A percentile compares a stretch with the other conserved stretches of the same genome.
phyloP scores from a whole-genome alignment of 2,113 vertebrate species.

The Turdus rufiventris region DNA sequence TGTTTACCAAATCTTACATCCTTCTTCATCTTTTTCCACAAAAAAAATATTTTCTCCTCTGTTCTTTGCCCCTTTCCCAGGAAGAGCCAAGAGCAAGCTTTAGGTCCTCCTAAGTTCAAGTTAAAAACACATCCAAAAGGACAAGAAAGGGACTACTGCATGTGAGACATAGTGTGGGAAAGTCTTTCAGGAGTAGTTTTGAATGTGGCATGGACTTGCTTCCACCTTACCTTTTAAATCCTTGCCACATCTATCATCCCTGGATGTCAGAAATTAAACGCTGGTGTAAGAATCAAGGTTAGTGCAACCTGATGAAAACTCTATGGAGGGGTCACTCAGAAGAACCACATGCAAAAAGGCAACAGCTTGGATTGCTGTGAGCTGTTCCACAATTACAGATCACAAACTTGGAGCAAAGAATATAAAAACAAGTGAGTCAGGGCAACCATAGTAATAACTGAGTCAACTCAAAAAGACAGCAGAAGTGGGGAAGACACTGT shows the following conservation, averaged over 20 bases:
- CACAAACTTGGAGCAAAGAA: neutral
- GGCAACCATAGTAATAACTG: accelerated
- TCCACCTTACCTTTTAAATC: neutral
- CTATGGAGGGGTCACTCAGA: neutral
- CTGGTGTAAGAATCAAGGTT: neutral
- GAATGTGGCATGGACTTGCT: neutral
- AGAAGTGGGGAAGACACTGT: neutral
- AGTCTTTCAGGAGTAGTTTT: neutral
- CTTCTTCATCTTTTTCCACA: neutral
- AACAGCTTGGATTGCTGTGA: neutral
- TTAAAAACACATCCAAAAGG: neutral
- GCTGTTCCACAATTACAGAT: neutral
- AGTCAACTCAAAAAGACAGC: neutral
- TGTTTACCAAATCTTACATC: neutral
- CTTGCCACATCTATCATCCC: neutral
- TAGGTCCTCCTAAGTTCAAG: neutral
- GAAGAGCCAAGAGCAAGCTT: neutral
- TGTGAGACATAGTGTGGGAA: neutral
- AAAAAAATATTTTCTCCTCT: neutral
- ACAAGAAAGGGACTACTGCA: neutral
- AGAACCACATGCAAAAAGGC: neutral
- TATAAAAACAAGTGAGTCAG: neutral
- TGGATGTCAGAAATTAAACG: neutral
- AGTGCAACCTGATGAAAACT: neutral
- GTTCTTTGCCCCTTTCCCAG: neutral